Evolutionary conservation across 2,888 invertebrate genomes (phyloP), one percentile per base, ranked within the genome.

Genomic region (Phania funesta): DNA sequence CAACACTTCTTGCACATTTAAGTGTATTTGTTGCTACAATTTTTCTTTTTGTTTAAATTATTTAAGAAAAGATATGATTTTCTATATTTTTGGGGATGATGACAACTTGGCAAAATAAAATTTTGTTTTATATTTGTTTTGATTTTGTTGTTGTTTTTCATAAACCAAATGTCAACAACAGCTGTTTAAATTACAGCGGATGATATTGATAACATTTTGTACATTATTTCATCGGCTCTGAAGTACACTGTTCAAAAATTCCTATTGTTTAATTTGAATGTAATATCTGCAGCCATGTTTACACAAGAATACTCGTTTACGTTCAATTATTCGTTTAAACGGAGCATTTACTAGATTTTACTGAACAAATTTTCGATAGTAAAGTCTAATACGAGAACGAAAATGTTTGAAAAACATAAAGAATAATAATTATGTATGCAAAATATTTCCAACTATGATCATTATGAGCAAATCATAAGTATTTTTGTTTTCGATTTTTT

Each of bases 21-120:
- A 67, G 73, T 56, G 16, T 20, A 29, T 41, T 52, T 41, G 50
- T 58, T 70, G 29, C 44, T 16, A 13, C n/a, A 41, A 16, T 52
- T 46, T 9, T 24, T 29, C 13, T 58, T 60, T 7, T 52, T 58
- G 62, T 35, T 20, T 44, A 24, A 38, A 38, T 50, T 24, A 22
- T 20, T 58, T 24, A 8, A 26, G 11, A 35, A 46, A 64, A 2
- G 41, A 35, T 20, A 54, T 20, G 22, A 32, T 38, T 71, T 71
- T 13, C 7, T 20, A 11, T 46, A 62, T 76, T 75, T 71, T 68
- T 41, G 35, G 62, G 52, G 71, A 67, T 76, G 60, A 78, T 86
- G 86, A 85, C 86, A 86, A 85, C 81, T 85, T 85, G 85, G 85
- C 87, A 88, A 88, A 85, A 85, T 70, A 85, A 79, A 75, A 85